Evolutionary conservation across 2,113 vertebrate species (phyloP).

Genomic region (Eolophus roseicapilla): DNA sequence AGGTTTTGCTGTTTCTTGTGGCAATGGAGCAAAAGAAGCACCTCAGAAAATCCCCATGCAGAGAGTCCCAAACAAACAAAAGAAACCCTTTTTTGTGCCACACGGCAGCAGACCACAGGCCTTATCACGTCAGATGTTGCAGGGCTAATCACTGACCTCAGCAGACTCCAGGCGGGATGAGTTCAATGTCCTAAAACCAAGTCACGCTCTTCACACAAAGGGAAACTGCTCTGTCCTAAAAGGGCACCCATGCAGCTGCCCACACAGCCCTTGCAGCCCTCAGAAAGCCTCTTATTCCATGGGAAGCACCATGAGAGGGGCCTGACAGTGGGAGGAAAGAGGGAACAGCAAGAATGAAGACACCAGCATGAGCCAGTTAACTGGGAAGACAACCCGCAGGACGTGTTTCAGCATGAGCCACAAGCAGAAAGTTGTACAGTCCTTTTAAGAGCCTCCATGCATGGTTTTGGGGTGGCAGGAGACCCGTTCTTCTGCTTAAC

Average conservation of each 20-base stretch:
- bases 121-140: neutral
- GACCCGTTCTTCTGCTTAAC: neutral
- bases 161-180: neutral
- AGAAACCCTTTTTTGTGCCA: neutral
- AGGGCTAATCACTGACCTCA: neutral
- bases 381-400: neutral
- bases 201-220: neutral
- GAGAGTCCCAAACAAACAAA: neutral
- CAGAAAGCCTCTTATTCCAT: fast-evolving
- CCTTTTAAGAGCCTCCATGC: neutral
- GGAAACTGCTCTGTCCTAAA: neutral
- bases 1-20: neutral
- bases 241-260: neutral
- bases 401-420: neutral
- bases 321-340: fast-evolving
- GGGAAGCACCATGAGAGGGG: neutral
- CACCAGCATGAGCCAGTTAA: fast-evolving
- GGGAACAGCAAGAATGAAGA: neutral
- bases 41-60: neutral
- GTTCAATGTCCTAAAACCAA: neutral
- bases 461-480: neutral
- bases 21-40: neutral
- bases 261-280: neutral
- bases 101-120: neutral
- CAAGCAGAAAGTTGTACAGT: neutral